phyloP scores from a whole-genome alignment of 2,888 invertebrate genomes.

The Volucella inflata region DNA sequence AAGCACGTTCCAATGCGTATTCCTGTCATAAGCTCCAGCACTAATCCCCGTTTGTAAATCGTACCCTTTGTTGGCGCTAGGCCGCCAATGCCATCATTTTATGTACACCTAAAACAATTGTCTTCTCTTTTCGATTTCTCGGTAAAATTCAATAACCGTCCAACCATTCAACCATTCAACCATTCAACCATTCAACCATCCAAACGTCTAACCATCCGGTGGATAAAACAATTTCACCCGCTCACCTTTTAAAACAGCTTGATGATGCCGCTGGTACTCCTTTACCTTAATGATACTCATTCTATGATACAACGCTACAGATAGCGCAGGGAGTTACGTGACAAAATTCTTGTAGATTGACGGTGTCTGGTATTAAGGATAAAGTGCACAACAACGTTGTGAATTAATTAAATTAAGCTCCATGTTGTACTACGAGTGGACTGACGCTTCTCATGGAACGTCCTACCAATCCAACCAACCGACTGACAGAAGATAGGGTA shows the following conservation, averaged over 20 bases:
- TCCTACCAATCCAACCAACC: too few species aligned
- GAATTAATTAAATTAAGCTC: constrained; percentile 55
- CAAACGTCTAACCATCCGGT: too few species aligned
- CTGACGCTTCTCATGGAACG: too few species aligned
- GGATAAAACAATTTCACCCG: constrained; percentile 17
- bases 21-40: not conserved
- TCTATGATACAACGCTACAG: constrained; percentile 18
- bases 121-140: not conserved
- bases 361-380: constrained; percentile 34
- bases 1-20: too few species aligned
- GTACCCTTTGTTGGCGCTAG: not conserved
- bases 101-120: constrained; percentile 19
- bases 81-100: constrained; percentile 12
- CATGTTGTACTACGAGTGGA: not conserved
- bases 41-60: not conserved
- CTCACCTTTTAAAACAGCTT: not conserved
- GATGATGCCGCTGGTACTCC: not conserved
- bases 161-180: constrained; percentile 15
- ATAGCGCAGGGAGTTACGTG: constrained; percentile 35
- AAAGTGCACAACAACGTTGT: constrained; percentile 48
- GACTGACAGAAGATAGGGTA: not conserved
- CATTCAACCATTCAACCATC: constrained; percentile 9
- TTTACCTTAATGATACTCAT: constrained; percentile 20
- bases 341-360: constrained; percentile 49
- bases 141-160: constrained; percentile 43